Evolutionary conservation across 2,797 vertebrate genomes (phyloP).

Genomic region (Microchirus variegatus): DNA sequence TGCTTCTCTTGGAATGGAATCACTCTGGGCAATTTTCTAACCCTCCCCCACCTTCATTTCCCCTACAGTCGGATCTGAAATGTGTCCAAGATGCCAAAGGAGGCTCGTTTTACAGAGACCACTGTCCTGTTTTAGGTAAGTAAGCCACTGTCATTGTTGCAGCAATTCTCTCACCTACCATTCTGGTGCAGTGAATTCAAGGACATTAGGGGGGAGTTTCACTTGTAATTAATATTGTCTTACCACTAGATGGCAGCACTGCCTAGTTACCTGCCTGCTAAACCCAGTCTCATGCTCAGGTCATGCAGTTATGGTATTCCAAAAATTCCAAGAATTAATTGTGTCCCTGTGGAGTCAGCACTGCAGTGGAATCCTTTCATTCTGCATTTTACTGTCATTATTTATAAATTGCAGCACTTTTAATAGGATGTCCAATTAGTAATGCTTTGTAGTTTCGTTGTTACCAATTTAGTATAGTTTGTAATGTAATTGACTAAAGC

Average conservation of each 20-base stretch:
- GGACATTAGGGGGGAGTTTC: constrained; percentile 67
- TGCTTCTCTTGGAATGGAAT: constrained; percentile 47
- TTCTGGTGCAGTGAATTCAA: constrained; percentile 80
- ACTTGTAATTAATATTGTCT: constrained; percentile 33
- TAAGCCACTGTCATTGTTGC: constrained; percentile 67
- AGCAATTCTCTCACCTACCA: constrained; percentile 71
- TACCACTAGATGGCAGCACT: constrained; percentile 81
- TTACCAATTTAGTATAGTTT: not conserved
- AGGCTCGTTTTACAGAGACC: constrained; percentile 98
- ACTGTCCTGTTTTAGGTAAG: constrained; percentile 98
- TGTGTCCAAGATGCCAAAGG: constrained; percentile 99
- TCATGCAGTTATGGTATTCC: constrained; percentile 46
- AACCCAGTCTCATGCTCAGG: constrained; percentile 15
- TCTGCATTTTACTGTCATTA: constrained; percentile 4
- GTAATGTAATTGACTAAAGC: not conserved
- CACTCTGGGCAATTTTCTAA: constrained; percentile 41
- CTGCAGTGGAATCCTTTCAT: constrained; percentile 29
- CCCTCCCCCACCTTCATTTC: constrained; percentile 18
- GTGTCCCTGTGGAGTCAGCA: constrained; percentile 30
- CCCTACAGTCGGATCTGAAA: constrained; percentile 93
- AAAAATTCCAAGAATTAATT: constrained; percentile 39
- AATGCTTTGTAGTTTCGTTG: not conserved
- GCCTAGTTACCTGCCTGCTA: constrained; percentile 41
- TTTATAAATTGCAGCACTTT: constrained; percentile 6
- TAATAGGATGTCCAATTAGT: not conserved